These are phyloP conservation scores for Leucoptera coffeella DNA, from an alignment of 2,888 invertebrate genomes.

Conservation along the genomic window DNA sequence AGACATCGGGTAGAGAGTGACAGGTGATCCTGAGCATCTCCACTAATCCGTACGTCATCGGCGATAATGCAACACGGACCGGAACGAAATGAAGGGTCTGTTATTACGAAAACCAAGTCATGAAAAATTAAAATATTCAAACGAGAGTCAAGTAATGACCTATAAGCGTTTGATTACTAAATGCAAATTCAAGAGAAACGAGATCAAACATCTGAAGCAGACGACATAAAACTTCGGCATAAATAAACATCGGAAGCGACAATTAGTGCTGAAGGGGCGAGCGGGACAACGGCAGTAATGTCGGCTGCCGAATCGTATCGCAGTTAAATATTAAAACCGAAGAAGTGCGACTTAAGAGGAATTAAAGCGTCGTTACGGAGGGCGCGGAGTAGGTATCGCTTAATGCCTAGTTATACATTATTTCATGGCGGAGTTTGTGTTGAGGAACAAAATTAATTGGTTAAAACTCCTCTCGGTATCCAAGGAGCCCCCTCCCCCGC, in stretches of 20 bases:
- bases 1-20: no score
- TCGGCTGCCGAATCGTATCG: no score
- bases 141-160: no score
- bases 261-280: no score
- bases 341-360: slow-evolving; percentile 53
- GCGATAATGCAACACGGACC: no score
- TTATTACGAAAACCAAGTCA: no score
- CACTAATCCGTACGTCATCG: no score
- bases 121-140: no score
- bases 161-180: no score
- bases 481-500: slow-evolving; percentile 38
- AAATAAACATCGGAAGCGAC: no score
- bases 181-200: not conserved
- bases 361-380: slow-evolving; percentile 52
- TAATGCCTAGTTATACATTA: slow-evolving; percentile 55
- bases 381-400: slow-evolving; percentile 36
- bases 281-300: slow-evolving; percentile 37
- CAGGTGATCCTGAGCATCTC: no score
- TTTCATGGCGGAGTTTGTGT: slow-evolving; percentile 55
- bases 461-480: slow-evolving; percentile 57
- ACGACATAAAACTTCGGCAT: not conserved
- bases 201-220: not conserved
- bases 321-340: slow-evolving; percentile 54
- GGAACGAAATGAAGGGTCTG: no score
- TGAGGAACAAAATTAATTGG: slow-evolving; percentile 58